phyloP scores from a whole-genome alignment of 2,888 invertebrate species.

The Plagodis dolabraria region DNA sequence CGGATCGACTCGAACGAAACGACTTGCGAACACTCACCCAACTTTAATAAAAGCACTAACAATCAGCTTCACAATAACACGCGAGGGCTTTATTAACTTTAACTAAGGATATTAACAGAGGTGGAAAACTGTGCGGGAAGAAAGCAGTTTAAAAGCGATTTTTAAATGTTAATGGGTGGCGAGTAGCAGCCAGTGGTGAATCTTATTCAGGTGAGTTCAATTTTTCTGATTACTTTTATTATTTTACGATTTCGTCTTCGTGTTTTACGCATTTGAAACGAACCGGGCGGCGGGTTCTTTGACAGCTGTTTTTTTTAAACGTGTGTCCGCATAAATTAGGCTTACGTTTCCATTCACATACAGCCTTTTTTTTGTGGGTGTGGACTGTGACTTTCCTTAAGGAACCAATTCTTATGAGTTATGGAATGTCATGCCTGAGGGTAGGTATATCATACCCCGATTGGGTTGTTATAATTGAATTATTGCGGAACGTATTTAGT shows the following conservation, averaged over 20 bases:
- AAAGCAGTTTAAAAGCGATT: conserved; percentile 17
- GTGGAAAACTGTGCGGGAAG: conserved; percentile 63
- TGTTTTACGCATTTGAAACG: conserved; percentile 8
- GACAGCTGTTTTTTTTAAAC: conserved; percentile 55
- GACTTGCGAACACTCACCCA: conserved; percentile 61
- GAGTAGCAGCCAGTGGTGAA: conserved; percentile 44
- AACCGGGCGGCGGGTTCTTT: conserved; percentile 39
- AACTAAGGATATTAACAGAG: conserved; percentile 60
- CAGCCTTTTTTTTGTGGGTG: conserved; percentile 19
- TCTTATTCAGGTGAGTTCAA: conserved; percentile 63
- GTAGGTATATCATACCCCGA: background rate
- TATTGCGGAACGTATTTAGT: conserved; percentile 31
- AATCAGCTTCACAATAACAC: conserved; percentile 56
- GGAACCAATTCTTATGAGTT: conserved; percentile 19
- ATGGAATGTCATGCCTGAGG: conserved; percentile 4
- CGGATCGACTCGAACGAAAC: conserved; percentile 74
- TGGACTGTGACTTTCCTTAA: conserved; percentile 24
- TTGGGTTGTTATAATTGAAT: conserved; percentile 7
- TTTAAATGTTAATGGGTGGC: conserved; percentile 58
- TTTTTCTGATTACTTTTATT: background rate
- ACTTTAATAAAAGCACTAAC: conserved; percentile 52
- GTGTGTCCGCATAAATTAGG: conserved; percentile 61
- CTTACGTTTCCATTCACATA: conserved; percentile 38
- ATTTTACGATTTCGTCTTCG: conserved; percentile 11
- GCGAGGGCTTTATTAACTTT: conserved; percentile 63